These are phyloP conservation scores for Netelia inedita DNA, from an alignment of 2,888 invertebrate genomes.

Conservation along the genomic window DNA sequence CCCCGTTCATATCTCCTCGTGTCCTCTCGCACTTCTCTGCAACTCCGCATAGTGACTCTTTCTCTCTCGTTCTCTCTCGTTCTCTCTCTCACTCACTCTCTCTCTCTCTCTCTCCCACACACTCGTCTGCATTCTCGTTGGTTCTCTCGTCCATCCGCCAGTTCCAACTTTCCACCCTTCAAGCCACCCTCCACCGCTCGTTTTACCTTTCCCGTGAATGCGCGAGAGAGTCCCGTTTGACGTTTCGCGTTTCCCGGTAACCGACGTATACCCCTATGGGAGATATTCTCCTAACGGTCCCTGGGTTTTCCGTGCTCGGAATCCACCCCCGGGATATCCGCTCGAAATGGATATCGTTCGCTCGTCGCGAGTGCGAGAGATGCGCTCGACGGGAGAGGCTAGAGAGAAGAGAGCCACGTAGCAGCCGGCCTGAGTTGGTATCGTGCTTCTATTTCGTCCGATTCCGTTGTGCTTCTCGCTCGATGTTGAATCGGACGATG, in stretches of 20 bases:
- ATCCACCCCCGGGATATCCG: slow-evolving; percentile 71
- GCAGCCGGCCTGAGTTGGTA: neutral
- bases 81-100: slow-evolving; percentile 28
- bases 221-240: slow-evolving; percentile 68
- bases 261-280: slow-evolving; percentile 72
- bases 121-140: neutral
- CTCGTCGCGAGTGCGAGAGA: slow-evolving; percentile 33
- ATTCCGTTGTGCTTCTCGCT: slow-evolving; percentile 1
- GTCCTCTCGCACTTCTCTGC: slow-evolving; percentile 27
- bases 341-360: slow-evolving; percentile 72
- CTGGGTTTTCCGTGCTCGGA: slow-evolving; percentile 71
- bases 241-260: slow-evolving; percentile 74
- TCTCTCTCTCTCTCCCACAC: slow-evolving; percentile 24
- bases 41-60: slow-evolving; percentile 17
- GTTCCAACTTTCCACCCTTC: neutral
- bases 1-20: slow-evolving; percentile 48
- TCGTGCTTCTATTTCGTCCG: slow-evolving; percentile 2
- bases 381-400: slow-evolving; percentile 31
- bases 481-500: neutral
- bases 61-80: slow-evolving; percentile 10
- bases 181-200: neutral
- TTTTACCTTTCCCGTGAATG: slow-evolving; percentile 41
- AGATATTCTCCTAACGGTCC: slow-evolving; percentile 67
- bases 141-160: neutral
- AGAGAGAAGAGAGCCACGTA: neutral